Conservation (phyloP, 2,797 vertebrate species). For the Etheostoma nigrum region DNA sequence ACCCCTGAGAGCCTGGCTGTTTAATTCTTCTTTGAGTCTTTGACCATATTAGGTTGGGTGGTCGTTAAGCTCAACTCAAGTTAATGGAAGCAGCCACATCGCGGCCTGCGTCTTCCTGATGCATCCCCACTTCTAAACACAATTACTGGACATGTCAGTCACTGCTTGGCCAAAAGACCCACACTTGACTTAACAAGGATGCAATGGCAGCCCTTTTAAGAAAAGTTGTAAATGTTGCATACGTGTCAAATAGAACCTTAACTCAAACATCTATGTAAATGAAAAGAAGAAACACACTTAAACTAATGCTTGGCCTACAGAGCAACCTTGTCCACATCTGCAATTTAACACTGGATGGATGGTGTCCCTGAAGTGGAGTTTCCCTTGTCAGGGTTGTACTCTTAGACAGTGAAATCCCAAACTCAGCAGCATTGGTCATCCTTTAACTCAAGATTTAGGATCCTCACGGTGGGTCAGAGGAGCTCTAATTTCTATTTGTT, state of each 20-base stretch:
- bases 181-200: slow-evolving; percentile 33
- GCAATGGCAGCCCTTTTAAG: slow-evolving; percentile 4
- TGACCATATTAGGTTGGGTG: slow-evolving; percentile 69
- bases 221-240: neutral
- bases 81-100: slow-evolving; percentile 43
- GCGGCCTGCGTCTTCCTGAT: slow-evolving; percentile 31
- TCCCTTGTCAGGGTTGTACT: slow-evolving; percentile 36
- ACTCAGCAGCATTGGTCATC: slow-evolving; percentile 14
- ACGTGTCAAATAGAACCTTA: slow-evolving; percentile 1
- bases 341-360: slow-evolving; percentile 37
- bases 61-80: slow-evolving; percentile 43
- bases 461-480: neutral
- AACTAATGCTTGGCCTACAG: slow-evolving; percentile 12
- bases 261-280: neutral
- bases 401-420: slow-evolving; percentile 49
- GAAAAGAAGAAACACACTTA: neutral
- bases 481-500: neutral
- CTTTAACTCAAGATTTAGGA: slow-evolving; percentile 27
- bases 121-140: slow-evolving; percentile 32
- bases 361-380: slow-evolving; percentile 38
- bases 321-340: slow-evolving; percentile 22
- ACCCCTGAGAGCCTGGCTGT: slow-evolving; percentile 31
- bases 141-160: slow-evolving; percentile 44
- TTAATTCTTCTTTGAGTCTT: slow-evolving; percentile 40
- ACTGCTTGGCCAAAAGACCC: slow-evolving; percentile 19